Evolutionary conservation across 2,113 vertebrate genomes (phyloP), one percentile per base, ranked within the genome.

Genomic region (Tupaia chinensis): DNA sequence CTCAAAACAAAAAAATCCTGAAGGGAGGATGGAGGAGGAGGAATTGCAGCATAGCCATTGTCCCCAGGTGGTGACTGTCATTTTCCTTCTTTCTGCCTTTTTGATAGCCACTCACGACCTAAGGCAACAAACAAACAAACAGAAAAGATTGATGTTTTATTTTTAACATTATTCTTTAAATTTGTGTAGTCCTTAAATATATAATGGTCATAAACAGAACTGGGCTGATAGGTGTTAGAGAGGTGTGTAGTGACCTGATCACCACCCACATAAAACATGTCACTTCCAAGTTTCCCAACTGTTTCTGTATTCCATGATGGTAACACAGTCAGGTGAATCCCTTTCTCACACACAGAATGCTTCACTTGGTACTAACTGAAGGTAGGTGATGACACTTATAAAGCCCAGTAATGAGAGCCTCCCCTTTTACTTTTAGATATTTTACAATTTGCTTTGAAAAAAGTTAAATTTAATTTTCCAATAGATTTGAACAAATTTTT

Each of bases 381-480:
- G 58, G 8, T 9, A 79, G 20, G 7, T 14, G 7, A 84, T 63
- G 66, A 4, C 72, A 2, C 32, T 3, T 44, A 86, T 44, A 69
- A 81, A 54, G 83, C 23, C 22, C 16, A 0, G 9, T 66, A 61
- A 79, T 63, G 0, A 0, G 53, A 61, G 84, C 72, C 12, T 73
- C 29, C 15, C 27, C 0, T 74, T 2, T 95, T 11, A 63, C 70
- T 89, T 95, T 91, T 85, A 78, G 66, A 92, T 65, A 72, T 80
- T 95, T 92, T 9, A 92, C 17, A 81, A 44, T 22, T 91, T 84
- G 56, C 76, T 95, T 87, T 12, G 81, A 14, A 94, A 89, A 7
- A 80, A 80, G 68, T 80, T 23, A 72, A 11, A 60, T 87, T 1
- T 94, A 87, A 78, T 25, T 9, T 5, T 74, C 78, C 20, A 72